phyloP scores from a whole-genome alignment of 2,797 vertebrate species.

The Phataginus tricuspis region DNA sequence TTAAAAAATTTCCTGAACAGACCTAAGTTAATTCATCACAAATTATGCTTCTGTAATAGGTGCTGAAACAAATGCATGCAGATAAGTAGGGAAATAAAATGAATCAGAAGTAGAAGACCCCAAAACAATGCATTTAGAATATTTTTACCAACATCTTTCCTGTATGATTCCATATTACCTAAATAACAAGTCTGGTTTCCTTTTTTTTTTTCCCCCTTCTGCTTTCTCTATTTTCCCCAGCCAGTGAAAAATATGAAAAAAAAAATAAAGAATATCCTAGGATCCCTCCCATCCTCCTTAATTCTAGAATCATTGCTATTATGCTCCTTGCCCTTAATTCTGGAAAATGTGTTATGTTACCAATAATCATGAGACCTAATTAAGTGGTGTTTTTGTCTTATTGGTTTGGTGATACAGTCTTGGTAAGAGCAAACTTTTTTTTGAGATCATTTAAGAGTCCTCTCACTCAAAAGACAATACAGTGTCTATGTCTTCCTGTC shows the following conservation, averaged over 20 bases:
- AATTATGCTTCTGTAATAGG: background rate
- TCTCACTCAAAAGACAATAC: background rate
- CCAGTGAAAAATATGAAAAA: background rate
- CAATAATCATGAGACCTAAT: background rate
- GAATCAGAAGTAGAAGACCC: background rate
- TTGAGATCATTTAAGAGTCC: background rate
- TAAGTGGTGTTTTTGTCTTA: background rate
- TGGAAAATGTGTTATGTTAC: background rate
- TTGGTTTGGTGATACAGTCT: background rate
- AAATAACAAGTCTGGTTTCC: slow-evolving; percentile 4
- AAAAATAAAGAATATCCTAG: slow-evolving; percentile 9
- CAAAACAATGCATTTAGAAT: background rate
- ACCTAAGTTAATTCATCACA: slow-evolving; percentile 32
- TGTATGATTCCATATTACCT: background rate
- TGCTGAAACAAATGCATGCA: slow-evolving; percentile 10
- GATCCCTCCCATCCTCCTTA: background rate
- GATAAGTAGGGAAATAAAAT: slow-evolving; percentile 30
- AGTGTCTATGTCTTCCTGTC: background rate
- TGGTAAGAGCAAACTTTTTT: background rate
- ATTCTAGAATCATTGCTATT: background rate
- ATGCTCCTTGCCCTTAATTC: background rate
- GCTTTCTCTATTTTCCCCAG: background rate
- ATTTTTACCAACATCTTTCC: background rate
- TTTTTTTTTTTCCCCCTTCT: background rate
- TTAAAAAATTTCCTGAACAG: background rate